Conservation (phyloP, 2,113 vertebrate species). For the Chauna torquata region DNA sequence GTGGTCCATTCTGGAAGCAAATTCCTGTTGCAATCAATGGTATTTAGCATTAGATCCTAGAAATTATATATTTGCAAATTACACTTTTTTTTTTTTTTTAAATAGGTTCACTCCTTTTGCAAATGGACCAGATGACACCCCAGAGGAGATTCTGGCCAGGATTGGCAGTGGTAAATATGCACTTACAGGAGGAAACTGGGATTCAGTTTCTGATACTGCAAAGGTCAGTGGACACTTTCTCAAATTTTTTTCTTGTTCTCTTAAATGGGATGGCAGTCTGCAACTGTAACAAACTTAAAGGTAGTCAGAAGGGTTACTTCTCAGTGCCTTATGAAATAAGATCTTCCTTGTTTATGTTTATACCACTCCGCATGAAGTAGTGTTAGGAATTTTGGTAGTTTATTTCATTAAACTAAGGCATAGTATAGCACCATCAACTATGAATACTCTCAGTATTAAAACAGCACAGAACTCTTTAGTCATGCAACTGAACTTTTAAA, state of each 20-base stretch:
- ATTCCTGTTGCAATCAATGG: neutral
- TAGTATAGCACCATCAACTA: neutral
- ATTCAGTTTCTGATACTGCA: constrained; percentile 89
- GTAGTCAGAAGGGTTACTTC: neutral
- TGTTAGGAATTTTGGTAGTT: neutral
- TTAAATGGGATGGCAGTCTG: fast-evolving
- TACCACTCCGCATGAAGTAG: neutral
- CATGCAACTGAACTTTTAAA: neutral
- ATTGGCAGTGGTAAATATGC: constrained; percentile 91
- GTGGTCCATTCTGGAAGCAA: neutral
- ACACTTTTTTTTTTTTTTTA: neutral
- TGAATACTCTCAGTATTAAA: neutral
- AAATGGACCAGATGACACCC: constrained; percentile 89
- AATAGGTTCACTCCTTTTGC: constrained; percentile 94
- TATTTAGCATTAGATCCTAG: neutral
- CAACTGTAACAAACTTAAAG: neutral
- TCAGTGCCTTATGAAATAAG: neutral
- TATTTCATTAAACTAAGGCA: neutral
- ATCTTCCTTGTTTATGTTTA: neutral
- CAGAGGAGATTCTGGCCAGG: constrained; percentile 92
- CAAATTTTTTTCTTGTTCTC: neutral
- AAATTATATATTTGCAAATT: neutral
- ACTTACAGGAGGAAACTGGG: constrained; percentile 93
- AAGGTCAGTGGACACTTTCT: constrained; percentile 78
- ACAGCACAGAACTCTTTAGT: neutral